Evolutionary conservation across 2,113 vertebrate species (phyloP), one percentile per base, ranked within the genome.

Genomic region (Cranoglanis bouderius): DNA sequence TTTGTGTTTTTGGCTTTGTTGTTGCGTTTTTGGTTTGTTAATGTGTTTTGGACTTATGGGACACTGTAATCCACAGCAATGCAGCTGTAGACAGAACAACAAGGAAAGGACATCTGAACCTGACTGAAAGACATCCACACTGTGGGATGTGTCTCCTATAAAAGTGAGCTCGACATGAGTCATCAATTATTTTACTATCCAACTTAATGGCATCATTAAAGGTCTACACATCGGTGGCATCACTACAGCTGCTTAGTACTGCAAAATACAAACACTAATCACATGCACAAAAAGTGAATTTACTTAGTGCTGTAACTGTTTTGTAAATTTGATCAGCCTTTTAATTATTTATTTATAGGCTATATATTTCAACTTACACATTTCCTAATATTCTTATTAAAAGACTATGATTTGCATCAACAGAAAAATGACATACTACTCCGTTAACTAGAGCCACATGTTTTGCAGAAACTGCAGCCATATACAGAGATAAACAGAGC

Each of bases 401-500:
- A 81, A 35, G 26, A 18, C 46, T 26, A 26, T 46, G 21, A 51
- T 78, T 81, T 32, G 29, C 77, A 32, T 9, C 46, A 61, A 21
- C 26, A 55, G 16, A 9, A 21, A 55, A 53, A 85, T 55, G 63
- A 46, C 19, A 84, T 10, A 18, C 51, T 77, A 40, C 21, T 85
- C 75, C 55, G 12, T 35, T 80, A 81, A 85, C 72, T 29, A 49
- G 19, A 43, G 16, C 72, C 14, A 72, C 19, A 29, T 83, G 35
- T 80, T 49, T 26, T 83, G 81, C 80, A 8, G 55, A 21, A 89
- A 72, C 78, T 46, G 21, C 84, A 88, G 84, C 57, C 46, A 14
- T 38, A 35, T 40, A 80, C 65, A 43, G 53, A 84, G 61, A 84
- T 40, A 49, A 90, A 53, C 74, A 72, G 43, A 74, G 82, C 80